Percentiles rank a stretch among this genome's conserved stretches.
Evolutionary conservation across 1,140 invertebrate genomes (phyloP).

Genomic region (Drosophila takahashii): DNA sequence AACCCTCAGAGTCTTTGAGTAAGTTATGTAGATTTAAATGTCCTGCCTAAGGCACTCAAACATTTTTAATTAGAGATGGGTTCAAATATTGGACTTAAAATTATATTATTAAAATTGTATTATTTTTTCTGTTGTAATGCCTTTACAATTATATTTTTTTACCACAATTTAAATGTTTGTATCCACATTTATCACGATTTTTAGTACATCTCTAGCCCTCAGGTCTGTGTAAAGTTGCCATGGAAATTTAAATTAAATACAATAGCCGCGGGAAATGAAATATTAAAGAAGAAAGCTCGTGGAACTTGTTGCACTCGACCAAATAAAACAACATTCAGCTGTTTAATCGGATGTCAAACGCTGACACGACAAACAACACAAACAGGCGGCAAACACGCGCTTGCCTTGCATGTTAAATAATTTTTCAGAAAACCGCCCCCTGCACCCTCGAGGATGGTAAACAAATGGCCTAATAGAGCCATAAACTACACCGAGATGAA

Average conservation of each 20-base stretch:
- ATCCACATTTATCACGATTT: not conserved
- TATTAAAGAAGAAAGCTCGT: slow-evolving; percentile 5
- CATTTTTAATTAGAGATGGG: not conserved
- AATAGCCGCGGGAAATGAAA: slow-evolving; percentile 44
- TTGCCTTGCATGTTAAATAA: slow-evolving; percentile 23
- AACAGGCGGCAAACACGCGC: slow-evolving; percentile 18
- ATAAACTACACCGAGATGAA: slow-evolving; percentile 58
- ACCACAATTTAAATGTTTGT: too few relatives aligned
- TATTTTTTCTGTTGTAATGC: too few relatives aligned
- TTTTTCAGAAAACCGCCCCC: not conserved
- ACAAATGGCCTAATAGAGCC: slow-evolving; percentile 59
- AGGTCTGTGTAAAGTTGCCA: slow-evolving; percentile 4
- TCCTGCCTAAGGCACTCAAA: not conserved
- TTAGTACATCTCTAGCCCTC: not conserved
- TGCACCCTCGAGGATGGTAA: not conserved
- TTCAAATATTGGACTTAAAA: not conserved
- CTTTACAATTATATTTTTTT: too few relatives aligned
- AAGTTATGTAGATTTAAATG: slow-evolving; percentile 18
- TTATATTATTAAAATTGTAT: not conserved
- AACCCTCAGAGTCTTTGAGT: slow-evolving; percentile 11
- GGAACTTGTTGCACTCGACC: slow-evolving; percentile 19
- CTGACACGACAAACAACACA: slow-evolving; percentile 39
- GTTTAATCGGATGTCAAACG: slow-evolving; percentile 38
- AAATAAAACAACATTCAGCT: slow-evolving; percentile 27
- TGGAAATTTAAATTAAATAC: slow-evolving; percentile 32